Evolutionary conservation across 2,113 vertebrate genomes (phyloP).

Genomic region (Speoplatyrhinus poulsoni): DNA sequence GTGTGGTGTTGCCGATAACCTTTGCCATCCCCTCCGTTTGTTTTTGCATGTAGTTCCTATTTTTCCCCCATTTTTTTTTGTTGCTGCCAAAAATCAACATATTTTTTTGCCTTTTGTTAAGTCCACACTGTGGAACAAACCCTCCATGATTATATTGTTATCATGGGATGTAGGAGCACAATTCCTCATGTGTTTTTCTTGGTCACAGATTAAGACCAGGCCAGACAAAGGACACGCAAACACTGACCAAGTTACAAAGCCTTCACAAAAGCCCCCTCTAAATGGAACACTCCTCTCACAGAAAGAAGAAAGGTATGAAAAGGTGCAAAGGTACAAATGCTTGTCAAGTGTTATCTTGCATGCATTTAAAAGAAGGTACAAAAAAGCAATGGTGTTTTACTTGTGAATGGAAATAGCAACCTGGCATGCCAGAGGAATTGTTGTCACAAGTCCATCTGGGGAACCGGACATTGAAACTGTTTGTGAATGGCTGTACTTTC

Average conservation of each 20-base stretch:
- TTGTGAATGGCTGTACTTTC: no score
- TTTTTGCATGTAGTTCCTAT: slow-evolving; percentile 21
- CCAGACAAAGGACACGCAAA: not conserved
- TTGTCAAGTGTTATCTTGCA: no score
- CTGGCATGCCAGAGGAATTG: no score
- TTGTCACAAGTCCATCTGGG: no score
- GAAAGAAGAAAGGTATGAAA: no score
- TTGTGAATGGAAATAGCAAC: no score
- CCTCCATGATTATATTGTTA: slow-evolving; percentile 7
- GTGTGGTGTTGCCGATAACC: slow-evolving; percentile 2
- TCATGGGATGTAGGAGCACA: slow-evolving; percentile 22
- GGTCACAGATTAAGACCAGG: slow-evolving; percentile 5
- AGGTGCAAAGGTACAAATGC: no score
- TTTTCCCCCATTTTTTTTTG: slow-evolving; percentile 20
- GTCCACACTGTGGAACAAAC: slow-evolving; percentile 33
- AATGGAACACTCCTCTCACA: not conserved
- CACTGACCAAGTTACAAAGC: not conserved
- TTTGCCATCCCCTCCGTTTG: no score
- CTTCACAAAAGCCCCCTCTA: not conserved
- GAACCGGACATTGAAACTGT: no score
- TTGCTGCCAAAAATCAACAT: slow-evolving; percentile 27
- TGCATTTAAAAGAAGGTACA: no score
- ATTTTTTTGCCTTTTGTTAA: slow-evolving; percentile 11
- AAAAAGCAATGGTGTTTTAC: no score
- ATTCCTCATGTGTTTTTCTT: slow-evolving; percentile 46